Conservation (phyloP, 2,113 vertebrate genomes). For the Manacus vitellinus region DNA sequence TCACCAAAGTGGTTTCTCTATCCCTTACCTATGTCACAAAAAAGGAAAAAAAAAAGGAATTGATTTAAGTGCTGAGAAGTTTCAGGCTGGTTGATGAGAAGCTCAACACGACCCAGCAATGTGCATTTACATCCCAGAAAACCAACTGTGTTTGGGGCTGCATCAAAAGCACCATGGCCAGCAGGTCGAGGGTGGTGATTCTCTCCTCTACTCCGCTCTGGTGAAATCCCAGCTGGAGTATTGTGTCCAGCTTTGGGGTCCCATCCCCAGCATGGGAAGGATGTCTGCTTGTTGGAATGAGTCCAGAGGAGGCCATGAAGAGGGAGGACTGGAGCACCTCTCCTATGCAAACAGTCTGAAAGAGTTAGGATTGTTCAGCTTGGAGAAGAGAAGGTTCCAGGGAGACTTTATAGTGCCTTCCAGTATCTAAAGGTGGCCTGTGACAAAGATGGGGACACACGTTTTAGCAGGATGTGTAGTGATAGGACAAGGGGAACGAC, state of each 20-base stretch:
- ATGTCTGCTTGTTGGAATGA: background rate
- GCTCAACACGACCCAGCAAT: background rate
- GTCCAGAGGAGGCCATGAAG: background rate
- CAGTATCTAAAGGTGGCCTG: background rate
- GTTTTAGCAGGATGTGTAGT: background rate
- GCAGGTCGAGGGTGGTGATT: background rate
- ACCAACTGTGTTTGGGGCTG: background rate
- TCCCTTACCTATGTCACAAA: fast-evolving
- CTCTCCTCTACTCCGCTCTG: background rate
- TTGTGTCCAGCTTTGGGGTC: background rate
- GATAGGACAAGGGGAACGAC: background rate
- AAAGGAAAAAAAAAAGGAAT: background rate
- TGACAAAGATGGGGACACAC: background rate
- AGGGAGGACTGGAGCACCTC: background rate
- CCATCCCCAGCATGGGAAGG: background rate
- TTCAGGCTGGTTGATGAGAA: background rate
- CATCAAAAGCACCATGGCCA: background rate
- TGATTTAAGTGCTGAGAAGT: background rate
- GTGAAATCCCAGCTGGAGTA: background rate
- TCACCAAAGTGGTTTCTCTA: background rate
- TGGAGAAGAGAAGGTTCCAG: background rate
- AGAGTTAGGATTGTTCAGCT: background rate
- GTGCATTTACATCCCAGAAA: background rate
- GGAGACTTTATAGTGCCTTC: background rate
- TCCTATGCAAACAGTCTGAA: background rate